Evolutionary conservation across 2,888 invertebrate genomes (phyloP), one percentile per base, ranked within the genome.

Genomic region (Terebella lapidaria): DNA sequence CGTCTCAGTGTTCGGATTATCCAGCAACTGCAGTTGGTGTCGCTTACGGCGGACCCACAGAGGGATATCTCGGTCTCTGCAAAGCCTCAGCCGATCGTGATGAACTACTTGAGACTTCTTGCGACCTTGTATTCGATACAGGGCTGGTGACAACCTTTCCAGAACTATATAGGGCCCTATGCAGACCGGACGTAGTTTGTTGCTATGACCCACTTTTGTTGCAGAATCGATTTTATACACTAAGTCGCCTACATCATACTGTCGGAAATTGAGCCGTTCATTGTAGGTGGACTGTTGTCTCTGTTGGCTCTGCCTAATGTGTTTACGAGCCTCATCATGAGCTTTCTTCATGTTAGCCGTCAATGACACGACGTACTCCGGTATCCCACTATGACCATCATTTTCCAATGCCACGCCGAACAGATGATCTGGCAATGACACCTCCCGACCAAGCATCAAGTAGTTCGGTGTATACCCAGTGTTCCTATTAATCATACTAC

Each of bases 391-490:
- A n/a, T 35, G 10, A n/a, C 42, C n/a, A n/a, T 15, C 10, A n/a
- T 35, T 35, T 35, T 10, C 42, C 42, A 15, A 10, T 10, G 42
- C 42, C 42, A n/a, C n/a, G 10, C 42, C 42, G 10, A 52, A 4
- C 4, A 52, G 22, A 4, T 25, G 1, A 4, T 52, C 25, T 1
- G 52, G 52, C 26, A 25, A n/a, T 3, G 2, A 54, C n/a, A 54
- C n/a, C 1, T 54, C 28, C 20, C 1, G 3, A 25, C 28, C 54
- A 28, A 15, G 28, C 27, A 54, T 20, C 10, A 54, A 20, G 22
- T 29, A 22, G n/a, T 29, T 54, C 5, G 54, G 54, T 4, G 54
- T 54, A 29, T 29, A 29, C 3, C 54, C 54, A 4, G 54, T 54
- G 20, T n/a, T 27, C 30, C 30, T 27, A n/a, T 29, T 54, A 15